Base-by-base conservation (phyloP, 2,797 vertebrate genomes). In the Brotula barbata region DNA sequence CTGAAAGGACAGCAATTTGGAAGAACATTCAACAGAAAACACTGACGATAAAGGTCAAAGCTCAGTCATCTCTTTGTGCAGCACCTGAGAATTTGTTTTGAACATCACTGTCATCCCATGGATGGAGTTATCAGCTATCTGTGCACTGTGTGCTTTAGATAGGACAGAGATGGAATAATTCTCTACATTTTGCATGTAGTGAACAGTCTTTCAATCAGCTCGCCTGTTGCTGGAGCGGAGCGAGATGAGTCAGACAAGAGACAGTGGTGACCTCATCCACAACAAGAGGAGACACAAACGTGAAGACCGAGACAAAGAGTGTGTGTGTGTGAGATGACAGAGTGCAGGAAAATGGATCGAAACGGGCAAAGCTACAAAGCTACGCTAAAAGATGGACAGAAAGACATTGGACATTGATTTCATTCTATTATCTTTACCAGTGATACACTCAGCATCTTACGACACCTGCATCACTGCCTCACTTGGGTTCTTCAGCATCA, bases 211-310 rank as follows among this genome's bases (percentile, higher is more conserved):
- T 70, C 67, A 64, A 54, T 77, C 55, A 50, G 31, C 42, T 74
- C 65, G 62, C 54, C 64, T 33, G 41, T 43, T 23, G 12, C 20
- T 62, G 62, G 49, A 77, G 48, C 49, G 23, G 1, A 63, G 49
- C 36, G 19, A 44, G 19, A 65, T 60, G 77, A 77, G 56, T 78
- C 73, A 82, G 51, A 43, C 55, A 56, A 64, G 59, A 79, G 56
- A 67, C 31, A 14, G 65, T 3, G 28, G 39, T 64, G 67, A 78
- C 60, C 58, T 80, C 68, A 78, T 68, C 45, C 49, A 64, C 57
- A 55, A 43, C 44, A 43, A 43, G 33, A 55, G 15, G 28, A 40
- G 28, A 58, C 41, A 21, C 13, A 28, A 39, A 64, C 14, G 46
- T 7, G 20, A 44, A 25, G n/a, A 44, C 21, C 10, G 5, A 43